Evolutionary conservation across 2,113 vertebrate species (phyloP), one percentile per base, ranked within the genome.

Genomic region (Chloropsis hardwickii): DNA sequence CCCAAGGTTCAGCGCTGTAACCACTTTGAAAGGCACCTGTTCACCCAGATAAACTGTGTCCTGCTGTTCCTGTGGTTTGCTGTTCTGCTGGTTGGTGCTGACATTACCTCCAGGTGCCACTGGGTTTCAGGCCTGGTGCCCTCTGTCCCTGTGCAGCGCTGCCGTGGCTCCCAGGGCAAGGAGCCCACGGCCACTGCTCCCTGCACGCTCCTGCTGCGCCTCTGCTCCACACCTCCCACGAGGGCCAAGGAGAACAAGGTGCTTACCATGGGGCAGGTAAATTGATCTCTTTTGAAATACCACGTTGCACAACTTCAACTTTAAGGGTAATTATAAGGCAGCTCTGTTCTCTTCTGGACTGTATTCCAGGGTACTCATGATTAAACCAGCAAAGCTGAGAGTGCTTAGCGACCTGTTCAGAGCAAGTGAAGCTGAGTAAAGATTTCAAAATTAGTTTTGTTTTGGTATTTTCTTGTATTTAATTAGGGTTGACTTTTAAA

Each of bases 191-290:
- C 11, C 35, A 0, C 2, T 1, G n/a, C 2, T 17, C 39, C 15
- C 48, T 7, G 61, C 47, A 0, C 2, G 10, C 6, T 35, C 62
- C 67, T 16, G 31, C 7, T 1, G 12, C 48, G 8, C 28, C 81
- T 51, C 54, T 4, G 2, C 20, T 17, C 1, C 5, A 2, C 2
- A 48, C 35, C 27, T 17, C 58, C 35, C 20, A 0, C 0, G 2
- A 24, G 33, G 23, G 20, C 3, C 0, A 9, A 47, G 66, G 18
- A 74, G 65, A 44, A 74, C 31, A 25, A 33, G 1, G 3, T 10
- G 5, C 35, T 39, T 3, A 3, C 50, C 33, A 0, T n/a, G n/a
- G n/a, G n/a, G n/a, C n/a, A n/a, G n/a, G n/a, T n/a, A n/a, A n/a
- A n/a, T n/a, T n/a, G n/a, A n/a, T n/a, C n/a, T n/a, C n/a, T n/a